Base-by-base conservation (phyloP, 1,140 invertebrate genomes). In the Rhopalosiphum padi region DNA sequence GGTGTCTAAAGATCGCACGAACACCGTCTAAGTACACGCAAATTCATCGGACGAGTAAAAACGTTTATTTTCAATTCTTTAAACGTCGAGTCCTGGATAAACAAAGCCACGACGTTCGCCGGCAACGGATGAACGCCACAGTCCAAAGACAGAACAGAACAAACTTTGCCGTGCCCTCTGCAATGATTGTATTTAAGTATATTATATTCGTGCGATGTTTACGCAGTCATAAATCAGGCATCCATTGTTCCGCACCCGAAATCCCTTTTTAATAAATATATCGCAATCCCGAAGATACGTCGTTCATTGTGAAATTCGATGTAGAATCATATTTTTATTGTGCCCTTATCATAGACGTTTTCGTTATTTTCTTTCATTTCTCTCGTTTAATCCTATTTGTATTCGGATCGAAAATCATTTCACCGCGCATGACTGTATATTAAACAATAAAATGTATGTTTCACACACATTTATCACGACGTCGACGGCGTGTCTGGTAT, bases 211-310 rank as follows among this genome's bases (percentile, higher is more conserved):
- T 60, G 15, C 35, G 21, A n/a, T 90, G 30, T 68, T 90, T 90
- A 77, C 90, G 25, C 60, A 22, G n/a, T 23, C 37, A 91, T 91
- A 91, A 91, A 91, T 91, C 90, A 91, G 41, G n/a, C 25, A n/a
- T 68, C 55, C 43, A 48, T 91, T 91, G 90, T 91, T 46, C n/a
- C 55, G 35, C n/a, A 3, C 7, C 7, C 35, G 48, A 77, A 68
- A 91, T 91, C 37, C 90, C 25, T 46, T 91, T 77, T 68, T 91
- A 77, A 91, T 77, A 91, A 91, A 91, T 91, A 91, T 9, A 55
- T 53, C 18, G 43, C 41, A 25, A 9, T 30, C 25, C 25, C 85
- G 43, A 35, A 88, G 48, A 43, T 87, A 87, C 86, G 43, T 15
- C 87, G 87, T 37, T 35, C 51, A 55, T 89, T 53, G 87, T 55